Base-by-base conservation (phyloP, 1,140 invertebrate species). In the Drosophila parabipectinata region DNA sequence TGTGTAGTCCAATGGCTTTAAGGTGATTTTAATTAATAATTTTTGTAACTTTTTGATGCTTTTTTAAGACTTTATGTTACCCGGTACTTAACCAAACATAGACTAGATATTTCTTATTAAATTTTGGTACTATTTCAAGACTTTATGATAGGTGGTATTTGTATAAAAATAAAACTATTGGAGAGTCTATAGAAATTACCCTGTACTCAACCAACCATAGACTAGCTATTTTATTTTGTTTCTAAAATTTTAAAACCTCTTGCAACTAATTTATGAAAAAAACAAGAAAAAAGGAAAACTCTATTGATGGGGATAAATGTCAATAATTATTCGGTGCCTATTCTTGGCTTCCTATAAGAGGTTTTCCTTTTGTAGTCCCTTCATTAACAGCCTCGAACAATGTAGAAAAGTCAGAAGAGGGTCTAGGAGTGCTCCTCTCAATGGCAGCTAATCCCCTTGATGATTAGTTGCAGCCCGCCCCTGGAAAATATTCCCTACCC, bases 361-460 rank as follows among this genome's bases (percentile, higher is more conserved):
- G 24, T 9, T 28, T 30, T n/a, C 53, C 0, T 1, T 2, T 30
- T 8, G 10, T 24, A 14, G n/a, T 7, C 30, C 51, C 52, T 48
- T 69, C 63, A 69, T 69, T 69, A 69, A 48, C 63, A 57, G 67
- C 4, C 5, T 1, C 10, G 8, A 8, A 57, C 41, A 50, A 69
- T 39, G 52, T 12, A 14, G 32, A 69, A 18, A 71, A 71, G 67
- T 71, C 67, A 71, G 67, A 18, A 3, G 1, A 10, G 45, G 18
- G 3, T 0, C 37, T 45, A 18, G 10, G 1, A 14, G 5, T 14
- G 3, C 15, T 10, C 59, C 60, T 57, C 67, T 71, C 67, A 71
- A 71, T 71, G 64, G 64, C 67, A 57, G 67, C 24, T 71, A 71
- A 71, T 71, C 67, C 67, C 67, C 67, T 69, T 71, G 67, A 71